Percentiles rank a stretch among this genome's conserved stretches.
Evolutionary conservation across 1,140 invertebrate species (phyloP).

Genomic region (Pygmarrhopalites habei): DNA sequence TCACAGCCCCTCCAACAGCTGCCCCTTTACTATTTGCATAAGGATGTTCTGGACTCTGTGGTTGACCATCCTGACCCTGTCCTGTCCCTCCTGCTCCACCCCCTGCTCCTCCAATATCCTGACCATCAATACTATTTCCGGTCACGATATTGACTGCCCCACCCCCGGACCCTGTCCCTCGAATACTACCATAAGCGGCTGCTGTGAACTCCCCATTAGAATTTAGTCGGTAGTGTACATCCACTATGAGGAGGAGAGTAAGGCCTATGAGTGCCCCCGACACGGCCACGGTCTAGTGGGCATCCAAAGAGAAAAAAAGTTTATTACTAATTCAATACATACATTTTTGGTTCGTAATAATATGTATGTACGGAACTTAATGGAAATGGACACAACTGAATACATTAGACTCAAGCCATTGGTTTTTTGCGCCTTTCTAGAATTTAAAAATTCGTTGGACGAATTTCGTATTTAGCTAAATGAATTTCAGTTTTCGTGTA

Average conservation of each 20-base stretch:
- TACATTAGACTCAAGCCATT: too few species aligned
- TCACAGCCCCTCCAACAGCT: neutral
- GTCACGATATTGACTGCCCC: neutral
- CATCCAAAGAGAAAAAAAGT: too few species aligned
- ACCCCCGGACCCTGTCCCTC: neutral
- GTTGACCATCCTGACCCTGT: neutral
- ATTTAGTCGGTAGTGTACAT: slow-evolving; percentile 37
- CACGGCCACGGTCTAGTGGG: slow-evolving; percentile 33
- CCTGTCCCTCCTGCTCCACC: neutral
- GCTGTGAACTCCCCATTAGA: slow-evolving; percentile 13
- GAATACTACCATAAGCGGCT: neutral
- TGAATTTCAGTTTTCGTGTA: too few species aligned
- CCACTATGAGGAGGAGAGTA: slow-evolving; percentile 37
- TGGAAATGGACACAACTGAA: too few species aligned
- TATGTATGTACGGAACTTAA: too few species aligned
- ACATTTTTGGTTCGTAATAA: too few species aligned
- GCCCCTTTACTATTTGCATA: slow-evolving; percentile 35
- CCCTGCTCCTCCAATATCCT: neutral
- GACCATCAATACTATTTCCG: neutral
- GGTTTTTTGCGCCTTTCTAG: too few species aligned
- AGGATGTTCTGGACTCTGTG: slow-evolving; percentile 34
- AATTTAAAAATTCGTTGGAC: too few species aligned
- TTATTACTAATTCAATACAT: too few species aligned
- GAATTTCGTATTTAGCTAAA: too few species aligned
- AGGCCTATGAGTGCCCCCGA: slow-evolving; percentile 36